Percentiles rank a stretch among this genome's conserved stretches.
Conservation (phyloP, 2,113 vertebrate species). For the Crotalus helleri region DNA sequence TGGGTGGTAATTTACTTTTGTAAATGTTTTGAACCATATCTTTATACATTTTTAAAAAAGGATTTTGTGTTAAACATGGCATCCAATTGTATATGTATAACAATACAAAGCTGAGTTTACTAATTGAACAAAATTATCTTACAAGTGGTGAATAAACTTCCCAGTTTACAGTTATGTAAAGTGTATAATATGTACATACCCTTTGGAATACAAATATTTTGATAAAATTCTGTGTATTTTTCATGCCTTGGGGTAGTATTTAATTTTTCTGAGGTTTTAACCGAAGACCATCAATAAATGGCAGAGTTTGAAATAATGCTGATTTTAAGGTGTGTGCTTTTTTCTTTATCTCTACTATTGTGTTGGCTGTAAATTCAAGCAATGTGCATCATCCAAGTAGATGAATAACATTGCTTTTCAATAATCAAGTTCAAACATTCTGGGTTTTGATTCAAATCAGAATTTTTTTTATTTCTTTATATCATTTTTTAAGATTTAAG, state of each 20-base stretch:
- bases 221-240: conserved; percentile 78
- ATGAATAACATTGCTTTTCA: not conserved
- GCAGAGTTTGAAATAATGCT: conserved; percentile 11
- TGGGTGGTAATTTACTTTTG: conserved; percentile 43
- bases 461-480: not conserved
- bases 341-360: not conserved
- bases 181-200: conserved; percentile 86
- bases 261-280: conserved; percentile 75
- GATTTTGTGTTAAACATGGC: conserved; percentile 39
- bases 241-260: conserved; percentile 73
- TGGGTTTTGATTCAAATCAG: not conserved
- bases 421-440: not conserved
- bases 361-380: not conserved
- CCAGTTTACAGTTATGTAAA: conserved; percentile 73
- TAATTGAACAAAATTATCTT: conserved; percentile 66
- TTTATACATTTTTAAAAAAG: conserved; percentile 31
- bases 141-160: conserved; percentile 57
- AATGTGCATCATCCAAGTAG: not conserved
- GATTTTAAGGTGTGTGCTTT: not conserved
- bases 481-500: not conserved
- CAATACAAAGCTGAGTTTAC: conserved; percentile 55
- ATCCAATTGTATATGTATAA: conserved; percentile 57
- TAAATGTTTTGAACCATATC: conserved; percentile 47
- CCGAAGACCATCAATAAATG: conserved; percentile 70
- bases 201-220: conserved; percentile 80